Evolutionary conservation across 1,140 invertebrate species (phyloP), one percentile per base, ranked within the genome.

Genomic region (Ostrea denselamellosa): DNA sequence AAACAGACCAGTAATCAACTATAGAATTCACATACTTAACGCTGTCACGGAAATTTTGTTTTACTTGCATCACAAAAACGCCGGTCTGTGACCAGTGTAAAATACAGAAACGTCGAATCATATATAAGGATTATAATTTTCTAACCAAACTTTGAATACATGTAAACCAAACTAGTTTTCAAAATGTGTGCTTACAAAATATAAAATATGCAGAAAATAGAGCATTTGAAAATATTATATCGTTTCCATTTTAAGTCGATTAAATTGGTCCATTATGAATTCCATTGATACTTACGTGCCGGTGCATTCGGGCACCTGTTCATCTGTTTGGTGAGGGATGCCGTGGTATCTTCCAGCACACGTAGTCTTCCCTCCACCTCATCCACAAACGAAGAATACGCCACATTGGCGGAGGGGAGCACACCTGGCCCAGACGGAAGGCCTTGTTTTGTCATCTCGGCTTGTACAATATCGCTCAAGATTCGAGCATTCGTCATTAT

Each of bases 331-430:
- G 58, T 56, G 7, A 88, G 34, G 58, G 77, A 62, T 17, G 34
- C 34, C 12, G 84, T 85, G 14, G 84, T 28, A 17, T 58, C 51
- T 28, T 88, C 87, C 68, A 88, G 51, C 51, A 77, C 53, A 10
- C 28, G 68, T 7, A 88, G 54, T n/a, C 87, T 52, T 82, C 53
- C 53, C 25, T 85, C 87, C 14, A 88, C 84, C n/a, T 88, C 87
- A 85, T 85, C 85, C 19, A 88, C 82, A 34, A 88, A 88, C 2
- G 87, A 88, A 9, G 83, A 81, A 22, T 88, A 88, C 10, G 87
- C 87, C 0, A 88, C 71, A 52, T 88, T 88, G 2, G 51, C 53
- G 22, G 68, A 34, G 3, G 68, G 68, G n/a, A 58, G 68, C 8
- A 12, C 44, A 4, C 68, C 62, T 19, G 82, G 44, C 2, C 82